These are phyloP conservation scores for Cotesia typhae DNA, from an alignment of 1,140 invertebrate species.

Conservation along the genomic window DNA sequence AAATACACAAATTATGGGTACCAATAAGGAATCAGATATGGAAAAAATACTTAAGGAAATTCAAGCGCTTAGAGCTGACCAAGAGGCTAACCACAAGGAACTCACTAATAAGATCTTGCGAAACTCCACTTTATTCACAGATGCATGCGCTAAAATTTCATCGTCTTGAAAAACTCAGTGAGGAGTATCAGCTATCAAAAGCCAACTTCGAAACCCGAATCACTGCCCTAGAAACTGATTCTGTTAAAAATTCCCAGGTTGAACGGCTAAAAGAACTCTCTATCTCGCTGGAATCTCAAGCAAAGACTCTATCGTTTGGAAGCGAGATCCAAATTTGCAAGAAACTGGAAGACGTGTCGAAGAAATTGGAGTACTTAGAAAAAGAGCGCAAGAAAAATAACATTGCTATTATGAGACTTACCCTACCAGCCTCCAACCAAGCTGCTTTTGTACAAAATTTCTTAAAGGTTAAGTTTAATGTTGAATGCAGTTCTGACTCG, in stretches of 20 bases:
- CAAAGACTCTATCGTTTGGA: neutral
- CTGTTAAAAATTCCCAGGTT: neutral
- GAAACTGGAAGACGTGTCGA: neutral
- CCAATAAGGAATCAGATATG: neutral
- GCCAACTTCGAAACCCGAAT: neutral
- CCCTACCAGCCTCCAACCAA: neutral
- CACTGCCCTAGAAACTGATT: neutral
- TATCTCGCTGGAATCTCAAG: neutral
- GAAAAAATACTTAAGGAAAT: neutral
- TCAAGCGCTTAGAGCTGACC: neutral
- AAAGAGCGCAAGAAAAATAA: constrained; percentile 16
- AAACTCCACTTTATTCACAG: neutral
- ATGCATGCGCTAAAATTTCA: no score
- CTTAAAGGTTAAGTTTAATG: neutral
- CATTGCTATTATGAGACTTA: neutral
- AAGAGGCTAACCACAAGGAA: neutral
- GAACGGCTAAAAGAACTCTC: neutral
- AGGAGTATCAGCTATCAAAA: neutral
- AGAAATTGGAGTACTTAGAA: constrained; percentile 8
- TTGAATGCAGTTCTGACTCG: constrained; percentile 2
- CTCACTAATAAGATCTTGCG: neutral
- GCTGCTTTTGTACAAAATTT: no score
- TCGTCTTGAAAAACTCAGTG: neutral
- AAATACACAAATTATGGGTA: neutral
- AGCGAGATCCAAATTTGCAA: neutral